Evolutionary conservation across 2,797 vertebrate species (phyloP), one percentile per base, ranked within the genome.

Genomic region (Eulemur coronatus): DNA sequence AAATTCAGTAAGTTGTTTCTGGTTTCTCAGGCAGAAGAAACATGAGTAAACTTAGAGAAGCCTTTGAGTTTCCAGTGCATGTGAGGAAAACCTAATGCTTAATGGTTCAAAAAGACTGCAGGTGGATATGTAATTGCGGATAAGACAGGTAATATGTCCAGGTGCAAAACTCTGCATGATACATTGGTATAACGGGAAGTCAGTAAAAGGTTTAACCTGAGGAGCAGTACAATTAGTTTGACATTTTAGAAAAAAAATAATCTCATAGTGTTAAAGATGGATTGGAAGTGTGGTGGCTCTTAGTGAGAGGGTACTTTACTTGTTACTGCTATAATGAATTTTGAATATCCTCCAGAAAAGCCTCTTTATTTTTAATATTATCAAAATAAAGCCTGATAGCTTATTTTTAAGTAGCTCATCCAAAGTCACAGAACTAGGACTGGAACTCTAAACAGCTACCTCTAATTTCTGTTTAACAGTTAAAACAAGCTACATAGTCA

Each of bases 181-280:
- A 24, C 18, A 13, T 10, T 50, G n/a, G 43, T n/a, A 55, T 33
- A 24, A 84, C 1, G 48, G 20, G 61, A 57, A 87, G 59, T 67
- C 69, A 85, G 69, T 38, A 26, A 89, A 82, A 93, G n/a, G 43
- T 82, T 86, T 69, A 79, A 94, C 79, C 48, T 70, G 15, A 63
- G 69, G 22, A 95, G 24, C 33, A 52, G 76, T 86, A 88, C 95
- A 92, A 96, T 79, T 86, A 84, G 78, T 55, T 65, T 95, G 78
- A 82, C 57, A 78, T 92, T 97, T 80, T 84, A 87, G 85, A 82
- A 89, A 91, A 91, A 95, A 88, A 70, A 79, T 7, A 84, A 82
- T 46, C 41, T 26, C 48, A 86, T 22, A 61, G 9, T 57, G 1
- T 92, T 87, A 79, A 88, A 81, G 33, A 78, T 4, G 0, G 24